Evolutionary conservation across 2,797 vertebrate species (phyloP), one percentile per base, ranked within the genome.

Genomic region (Melanotaenia parkinsoni): DNA sequence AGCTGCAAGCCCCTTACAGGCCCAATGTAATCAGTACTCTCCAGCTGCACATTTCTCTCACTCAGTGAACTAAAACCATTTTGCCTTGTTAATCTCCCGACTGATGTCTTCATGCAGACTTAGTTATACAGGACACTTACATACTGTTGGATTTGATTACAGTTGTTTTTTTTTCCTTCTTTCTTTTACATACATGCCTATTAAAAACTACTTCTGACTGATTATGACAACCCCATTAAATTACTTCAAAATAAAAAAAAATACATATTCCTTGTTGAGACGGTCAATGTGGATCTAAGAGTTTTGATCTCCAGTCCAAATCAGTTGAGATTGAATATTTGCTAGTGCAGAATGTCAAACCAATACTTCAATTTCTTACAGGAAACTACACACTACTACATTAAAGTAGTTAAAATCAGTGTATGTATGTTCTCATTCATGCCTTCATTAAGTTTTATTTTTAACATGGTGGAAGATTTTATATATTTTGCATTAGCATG

Each of bases 11-110:
- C 76, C 68, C 83, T 84, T 59, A 61, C 74, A 76, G 86, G 63
- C 83, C 80, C 60, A 64, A 56, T 81, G 80, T 84, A 89, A 86
- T 90, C 86, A 86, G 69, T 71, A 63, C 37, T 71, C 74, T 80
- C 82, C 82, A 85, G 85, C 86, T 87, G 86, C 80, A 83, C 84
- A 73, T 78, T 81, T 85, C 84, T 87, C 83, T 84, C 82, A 82
- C 85, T 83, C 80, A 70, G 76, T 73, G 72, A 58, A 81, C 74
- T 76, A 58, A 80, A 82, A 74, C 81, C 74, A 63, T 85, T 83
- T 83, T 63, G 47, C 69, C 58, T 69, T 24, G 69, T 64, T 71
- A 7, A 68, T 79, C 47, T 78, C 37, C 37, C 58, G 50, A 22
- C 70, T 85, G 68, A 84, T 56, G 64, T 82, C 82, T 82, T 66